Conservation (phyloP, 2,797 vertebrate genomes). For the Epinephelus malabaricus region DNA sequence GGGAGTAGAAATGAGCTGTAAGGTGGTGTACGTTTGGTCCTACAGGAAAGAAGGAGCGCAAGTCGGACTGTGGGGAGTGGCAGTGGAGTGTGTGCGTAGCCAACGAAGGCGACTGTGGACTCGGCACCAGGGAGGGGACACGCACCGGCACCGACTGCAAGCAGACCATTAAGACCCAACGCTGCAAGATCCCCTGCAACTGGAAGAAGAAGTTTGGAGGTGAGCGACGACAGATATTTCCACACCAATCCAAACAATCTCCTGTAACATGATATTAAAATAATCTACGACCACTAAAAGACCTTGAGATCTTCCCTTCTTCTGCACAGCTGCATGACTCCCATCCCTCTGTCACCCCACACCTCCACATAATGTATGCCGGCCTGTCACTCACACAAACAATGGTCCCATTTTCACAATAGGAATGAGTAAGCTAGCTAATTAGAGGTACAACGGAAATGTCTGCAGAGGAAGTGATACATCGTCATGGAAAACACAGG, state of each 20-base stretch:
- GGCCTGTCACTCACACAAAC: constrained; percentile 54
- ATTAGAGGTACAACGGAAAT: constrained; percentile 61
- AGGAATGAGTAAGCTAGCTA: constrained; percentile 52
- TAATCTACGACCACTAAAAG: neutral
- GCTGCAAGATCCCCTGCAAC: constrained; percentile 99
- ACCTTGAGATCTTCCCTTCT: neutral
- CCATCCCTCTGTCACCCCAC: constrained; percentile 7
- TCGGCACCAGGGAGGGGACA: constrained; percentile 95
- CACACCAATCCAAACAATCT: neutral
- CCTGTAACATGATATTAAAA: neutral
- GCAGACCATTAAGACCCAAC: constrained; percentile 97
- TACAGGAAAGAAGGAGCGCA: constrained; percentile 95
- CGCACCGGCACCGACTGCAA: constrained; percentile 94
- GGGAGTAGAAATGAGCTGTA: too few relatives aligned
- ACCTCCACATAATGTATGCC: constrained; percentile 40
- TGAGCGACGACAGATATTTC: constrained; percentile 60
- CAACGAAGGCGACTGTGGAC: constrained; percentile 93
- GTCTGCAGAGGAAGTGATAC: constrained; percentile 53
- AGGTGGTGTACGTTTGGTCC: neutral
- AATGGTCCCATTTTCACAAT: constrained; percentile 57
- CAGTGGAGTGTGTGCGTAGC: constrained; percentile 98
- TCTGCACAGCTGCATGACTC: constrained; percentile 2
- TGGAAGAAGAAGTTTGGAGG: constrained; percentile 99
- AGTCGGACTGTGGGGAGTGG: constrained; percentile 97
- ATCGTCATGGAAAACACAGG: constrained; percentile 49